Conservation (phyloP, 1,140 invertebrate species). For the Oryctes rhinoceros region DNA sequence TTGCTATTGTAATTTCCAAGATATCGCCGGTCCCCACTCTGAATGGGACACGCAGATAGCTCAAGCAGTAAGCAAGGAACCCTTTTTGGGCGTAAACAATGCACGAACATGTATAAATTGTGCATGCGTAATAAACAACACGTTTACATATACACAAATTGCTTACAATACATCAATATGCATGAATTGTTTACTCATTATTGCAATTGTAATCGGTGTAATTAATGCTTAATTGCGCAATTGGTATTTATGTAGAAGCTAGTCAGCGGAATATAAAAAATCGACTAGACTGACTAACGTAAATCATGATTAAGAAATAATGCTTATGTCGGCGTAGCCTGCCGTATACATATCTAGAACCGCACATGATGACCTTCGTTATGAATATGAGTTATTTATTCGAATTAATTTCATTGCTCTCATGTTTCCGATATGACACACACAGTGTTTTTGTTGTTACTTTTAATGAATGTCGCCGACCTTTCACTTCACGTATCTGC, state of each 20-base stretch:
- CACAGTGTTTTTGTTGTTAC: constrained; percentile 7
- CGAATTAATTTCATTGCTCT: constrained; percentile 15
- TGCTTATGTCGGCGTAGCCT: background rate
- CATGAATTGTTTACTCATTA: no score
- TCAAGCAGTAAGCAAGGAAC: no score
- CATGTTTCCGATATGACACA: constrained; percentile 21
- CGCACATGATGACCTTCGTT: background rate
- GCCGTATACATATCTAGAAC: background rate
- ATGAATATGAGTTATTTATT: constrained; percentile 15
- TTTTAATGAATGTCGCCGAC: constrained; percentile 14
- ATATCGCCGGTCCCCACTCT: no score
- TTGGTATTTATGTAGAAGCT: constrained; percentile 2
- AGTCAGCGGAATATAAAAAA: background rate
- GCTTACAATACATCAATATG: no score
- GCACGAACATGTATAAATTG: no score
- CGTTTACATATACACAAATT: no score
- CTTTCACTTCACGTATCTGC: background rate
- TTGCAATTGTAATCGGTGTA: no score
- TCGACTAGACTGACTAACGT: constrained; percentile 4
- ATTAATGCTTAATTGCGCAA: background rate
- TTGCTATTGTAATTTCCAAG: no score
- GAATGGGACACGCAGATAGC: no score
- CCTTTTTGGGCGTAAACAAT: no score
- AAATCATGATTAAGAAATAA: background rate
- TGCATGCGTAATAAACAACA: no score